A percentile compares a stretch with the other conserved stretches of the same genome.
phyloP scores from a whole-genome alignment of 92 coral and sea anemone genomes.

The Desmophyllum pertusum region DNA sequence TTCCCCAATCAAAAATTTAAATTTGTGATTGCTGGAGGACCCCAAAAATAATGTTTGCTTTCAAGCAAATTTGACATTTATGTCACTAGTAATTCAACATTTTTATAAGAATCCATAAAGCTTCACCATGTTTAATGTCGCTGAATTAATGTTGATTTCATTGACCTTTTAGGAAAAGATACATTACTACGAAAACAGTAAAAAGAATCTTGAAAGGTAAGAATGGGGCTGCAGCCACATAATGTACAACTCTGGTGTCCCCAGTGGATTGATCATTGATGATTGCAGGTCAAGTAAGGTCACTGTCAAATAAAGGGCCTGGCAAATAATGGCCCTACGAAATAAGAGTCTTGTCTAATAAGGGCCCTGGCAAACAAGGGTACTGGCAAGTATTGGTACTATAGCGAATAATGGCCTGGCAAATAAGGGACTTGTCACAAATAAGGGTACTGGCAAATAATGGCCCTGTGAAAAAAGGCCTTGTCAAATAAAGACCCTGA shows the following conservation, averaged over 20 bases:
- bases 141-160: not conserved
- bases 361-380: not conserved
- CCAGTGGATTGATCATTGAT: too few relatives aligned
- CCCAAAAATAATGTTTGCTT: too few relatives aligned
- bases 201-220: conserved; percentile 83
- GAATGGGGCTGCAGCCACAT: not conserved
- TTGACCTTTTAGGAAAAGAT: conserved; percentile 72
- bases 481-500: not conserved
- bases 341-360: not conserved
- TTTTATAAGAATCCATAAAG: too few relatives aligned
- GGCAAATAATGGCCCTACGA: too few relatives aligned
- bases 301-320: too few relatives aligned
- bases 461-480: not conserved
- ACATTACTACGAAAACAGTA: conserved; percentile 78
- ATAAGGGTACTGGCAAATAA: not conserved
- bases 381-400: not conserved
- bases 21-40: too few relatives aligned
- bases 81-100: too few relatives aligned
- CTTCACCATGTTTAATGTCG: not conserved
- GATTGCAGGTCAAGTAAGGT: too few relatives aligned
- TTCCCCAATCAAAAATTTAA: too few relatives aligned
- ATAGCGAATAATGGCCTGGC: not conserved
- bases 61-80: too few relatives aligned
- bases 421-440: too few relatives aligned
- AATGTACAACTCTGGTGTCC: too few relatives aligned